Base-by-base conservation (phyloP, 1,140 invertebrate species). In the Drosophila biarmipes region DNA sequence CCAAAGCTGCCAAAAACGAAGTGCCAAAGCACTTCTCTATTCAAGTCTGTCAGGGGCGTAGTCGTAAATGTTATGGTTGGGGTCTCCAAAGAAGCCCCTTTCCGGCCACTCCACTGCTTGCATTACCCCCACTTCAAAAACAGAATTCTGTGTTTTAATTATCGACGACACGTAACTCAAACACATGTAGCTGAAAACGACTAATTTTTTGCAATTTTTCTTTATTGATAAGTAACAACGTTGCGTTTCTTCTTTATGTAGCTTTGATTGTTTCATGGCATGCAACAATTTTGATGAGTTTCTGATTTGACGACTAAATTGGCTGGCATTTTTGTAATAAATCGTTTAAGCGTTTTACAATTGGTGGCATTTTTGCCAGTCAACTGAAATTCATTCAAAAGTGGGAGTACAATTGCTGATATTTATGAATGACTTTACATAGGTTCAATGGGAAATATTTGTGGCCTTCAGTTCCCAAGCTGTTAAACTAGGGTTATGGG, bases 271-370 rank as follows among this genome's bases (percentile, higher is more conserved):
- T 24, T 55, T 24, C 38, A 68, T 45, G 54, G 61, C 79, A 82
- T 82, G 79, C 80, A 82, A 81, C 74, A 43, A 40, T 68, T 56
- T 43, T 73, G 78, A 82, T 82, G 79, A 73, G 57, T 53, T 82
- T 59, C 56, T 54, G 79, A 68, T 81, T 82, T 82, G 40, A 21
- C 19, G 40, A 58, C 42, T 40, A 78, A 78, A 68, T 79, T 40
- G 69, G 29, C 37, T 78, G 74, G 52, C 75, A 59, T 73, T 80
- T 80, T 69, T 80, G 72, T 77, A 72, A 80, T 58, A 55, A 56
- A 52, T 67, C 51, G 57, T 57, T 73, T 49, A 63, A 78, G 69
- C 64, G 52, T 59, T 82, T 74, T 63, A 53, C 80, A 71, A 82
- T 78, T 82, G 66, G 68, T 82, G 61, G 19, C 74, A 53, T 38